Evolutionary conservation across 2,797 vertebrate species (phyloP).

Genomic region (Paramormyrops hopkinsi): DNA sequence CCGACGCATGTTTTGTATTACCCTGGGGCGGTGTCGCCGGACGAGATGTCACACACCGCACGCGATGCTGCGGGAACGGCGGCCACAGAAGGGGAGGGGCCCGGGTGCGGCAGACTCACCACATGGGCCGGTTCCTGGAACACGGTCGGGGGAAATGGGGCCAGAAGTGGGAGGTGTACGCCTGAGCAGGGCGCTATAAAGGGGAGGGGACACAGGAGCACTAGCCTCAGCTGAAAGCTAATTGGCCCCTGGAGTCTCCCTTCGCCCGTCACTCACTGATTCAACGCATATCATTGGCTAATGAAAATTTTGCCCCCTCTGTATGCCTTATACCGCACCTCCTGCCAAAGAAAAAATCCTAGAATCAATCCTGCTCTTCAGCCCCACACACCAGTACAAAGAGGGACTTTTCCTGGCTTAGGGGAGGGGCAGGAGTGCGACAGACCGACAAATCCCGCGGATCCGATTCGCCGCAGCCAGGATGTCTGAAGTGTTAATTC

Average conservation of each 20-base stretch:
- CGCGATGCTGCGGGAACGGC: no score
- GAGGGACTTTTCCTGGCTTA: slow-evolving; percentile 6
- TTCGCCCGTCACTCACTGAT: background rate
- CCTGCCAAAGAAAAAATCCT: background rate
- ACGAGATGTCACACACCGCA: background rate
- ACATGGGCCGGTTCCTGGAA: background rate
- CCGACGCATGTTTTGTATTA: slow-evolving; percentile 15
- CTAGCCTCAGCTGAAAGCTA: background rate
- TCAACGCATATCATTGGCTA: background rate
- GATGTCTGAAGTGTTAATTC: slow-evolving; percentile 18
- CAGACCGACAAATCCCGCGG: background rate
- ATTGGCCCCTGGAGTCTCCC: background rate
- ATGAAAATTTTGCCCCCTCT: background rate
- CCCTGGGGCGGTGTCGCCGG: background rate
- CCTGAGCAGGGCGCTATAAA: background rate
- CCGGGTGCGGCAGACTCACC: no score
- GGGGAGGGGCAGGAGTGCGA: background rate
- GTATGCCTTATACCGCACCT: background rate
- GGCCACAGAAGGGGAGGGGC: background rate
- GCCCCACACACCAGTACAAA: background rate
- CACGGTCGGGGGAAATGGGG: background rate
- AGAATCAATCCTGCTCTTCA: background rate
- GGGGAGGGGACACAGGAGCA: background rate
- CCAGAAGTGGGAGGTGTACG: background rate
- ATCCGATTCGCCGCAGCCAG: background rate